These are phyloP conservation scores for Epirrhoe tristata DNA, from an alignment of 2,888 invertebrate species.

Conservation along the genomic window DNA sequence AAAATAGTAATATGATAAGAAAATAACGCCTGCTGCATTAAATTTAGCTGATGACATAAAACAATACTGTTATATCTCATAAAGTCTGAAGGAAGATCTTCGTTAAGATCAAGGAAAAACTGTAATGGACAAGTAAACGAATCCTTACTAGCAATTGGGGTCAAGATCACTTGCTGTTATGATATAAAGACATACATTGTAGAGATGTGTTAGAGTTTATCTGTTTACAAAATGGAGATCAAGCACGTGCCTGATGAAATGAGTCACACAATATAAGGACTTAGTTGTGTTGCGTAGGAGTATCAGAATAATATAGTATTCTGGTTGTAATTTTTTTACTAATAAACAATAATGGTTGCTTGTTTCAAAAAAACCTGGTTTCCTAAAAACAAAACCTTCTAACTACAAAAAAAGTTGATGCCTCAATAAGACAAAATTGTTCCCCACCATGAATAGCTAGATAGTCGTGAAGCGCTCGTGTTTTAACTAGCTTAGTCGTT, in stretches of 20 bases:
- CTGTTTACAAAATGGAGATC: conserved; percentile 1
- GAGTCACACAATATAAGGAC: background rate
- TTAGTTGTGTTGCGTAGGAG: background rate
- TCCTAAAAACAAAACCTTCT: no score
- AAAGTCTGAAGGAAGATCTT: background rate
- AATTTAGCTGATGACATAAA: background rate
- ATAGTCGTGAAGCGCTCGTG: no score
- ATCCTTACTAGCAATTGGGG: conserved; percentile 3
- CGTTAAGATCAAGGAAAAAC: background rate
- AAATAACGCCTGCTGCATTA: background rate
- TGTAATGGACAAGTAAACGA: background rate
- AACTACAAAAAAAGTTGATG: no score
- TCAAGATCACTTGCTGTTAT: conserved; percentile 4
- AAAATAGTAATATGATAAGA: background rate
- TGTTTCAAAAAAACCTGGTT: no score
- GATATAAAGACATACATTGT: background rate
- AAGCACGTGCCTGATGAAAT: background rate
- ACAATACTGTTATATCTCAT: background rate
- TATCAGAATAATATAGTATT: no score
- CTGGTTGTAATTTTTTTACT: no score
- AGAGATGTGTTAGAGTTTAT: background rate
- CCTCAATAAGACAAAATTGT: no score
- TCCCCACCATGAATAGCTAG: no score
- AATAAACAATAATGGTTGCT: no score
- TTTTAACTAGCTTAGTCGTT: no score